Evolutionary conservation across 1,140 invertebrate genomes (phyloP).

Genomic region (Marisa cornuarietis): DNA sequence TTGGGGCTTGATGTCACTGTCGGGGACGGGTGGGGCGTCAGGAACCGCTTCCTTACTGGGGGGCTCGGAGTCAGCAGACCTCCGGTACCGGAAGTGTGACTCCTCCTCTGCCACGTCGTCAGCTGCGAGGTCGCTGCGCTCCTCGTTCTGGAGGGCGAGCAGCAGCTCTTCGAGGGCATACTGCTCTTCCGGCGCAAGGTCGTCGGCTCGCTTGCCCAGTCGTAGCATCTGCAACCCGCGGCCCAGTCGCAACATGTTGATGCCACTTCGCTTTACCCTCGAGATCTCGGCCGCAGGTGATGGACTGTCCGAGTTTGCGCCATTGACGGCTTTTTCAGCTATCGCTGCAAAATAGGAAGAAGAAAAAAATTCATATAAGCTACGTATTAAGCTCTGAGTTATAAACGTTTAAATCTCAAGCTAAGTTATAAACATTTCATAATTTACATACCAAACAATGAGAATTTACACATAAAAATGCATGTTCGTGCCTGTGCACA

Average conservation of each 20-base stretch:
- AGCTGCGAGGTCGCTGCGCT: neutral
- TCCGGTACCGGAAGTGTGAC: slow-evolving; percentile 2
- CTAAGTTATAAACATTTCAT: too few species aligned
- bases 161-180: slow-evolving; percentile 24
- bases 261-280: slow-evolving; percentile 44
- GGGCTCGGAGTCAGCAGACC: neutral
- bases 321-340: slow-evolving; percentile 26
- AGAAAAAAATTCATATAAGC: too few species aligned
- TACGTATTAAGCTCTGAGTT: too few species aligned
- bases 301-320: neutral
- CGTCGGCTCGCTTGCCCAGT: slow-evolving; percentile 35
- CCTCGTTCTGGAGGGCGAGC: slow-evolving; percentile 16
- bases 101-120: neutral
- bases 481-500: too few species aligned
- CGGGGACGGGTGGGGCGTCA: neutral
- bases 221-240: slow-evolving; percentile 54
- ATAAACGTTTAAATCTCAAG: too few species aligned
- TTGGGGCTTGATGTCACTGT: neutral
- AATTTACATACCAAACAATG: too few species aligned
- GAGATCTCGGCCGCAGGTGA: slow-evolving; percentile 21
- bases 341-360: slow-evolving; percentile 32
- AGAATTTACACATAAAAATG: too few species aligned
- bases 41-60: neutral
- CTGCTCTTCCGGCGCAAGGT: slow-evolving; percentile 11
- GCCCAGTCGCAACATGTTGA: slow-evolving; percentile 55